phyloP scores from a whole-genome alignment of 2,888 invertebrate genomes.

The Rhamnusium bicolor region DNA sequence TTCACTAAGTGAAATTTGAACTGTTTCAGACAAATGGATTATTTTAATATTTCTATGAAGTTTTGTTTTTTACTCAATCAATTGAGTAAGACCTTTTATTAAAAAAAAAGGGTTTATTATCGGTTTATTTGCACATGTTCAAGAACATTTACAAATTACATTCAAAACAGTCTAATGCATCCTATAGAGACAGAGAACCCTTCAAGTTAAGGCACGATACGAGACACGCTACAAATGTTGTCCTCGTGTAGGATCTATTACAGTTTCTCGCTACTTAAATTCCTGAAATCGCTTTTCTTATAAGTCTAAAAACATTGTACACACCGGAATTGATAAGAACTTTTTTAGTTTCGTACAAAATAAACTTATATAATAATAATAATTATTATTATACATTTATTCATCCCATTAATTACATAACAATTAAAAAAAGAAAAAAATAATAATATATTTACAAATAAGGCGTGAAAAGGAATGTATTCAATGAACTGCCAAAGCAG shows the following conservation, averaged over 20 bases:
- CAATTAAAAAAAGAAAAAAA: too few species aligned
- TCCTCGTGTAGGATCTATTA: neutral
- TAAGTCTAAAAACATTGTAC: neutral
- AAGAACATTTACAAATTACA: constrained; percentile 7
- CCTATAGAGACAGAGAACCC: neutral
- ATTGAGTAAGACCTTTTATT: too few species aligned
- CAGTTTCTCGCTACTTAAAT: neutral
- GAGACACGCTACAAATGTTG: neutral
- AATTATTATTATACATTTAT: too few species aligned
- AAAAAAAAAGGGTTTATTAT: too few species aligned
- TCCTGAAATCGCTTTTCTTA: neutral
- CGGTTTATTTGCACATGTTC: neutral
- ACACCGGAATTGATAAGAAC: too few species aligned
- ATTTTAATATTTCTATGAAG: neutral
- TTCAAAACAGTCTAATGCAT: neutral
- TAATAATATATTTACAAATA: too few species aligned
- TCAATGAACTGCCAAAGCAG: too few species aligned
- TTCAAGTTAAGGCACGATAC: neutral
- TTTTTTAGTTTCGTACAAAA: too few species aligned
- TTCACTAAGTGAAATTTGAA: neutral
- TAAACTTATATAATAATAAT: too few species aligned
- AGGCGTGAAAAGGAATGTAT: too few species aligned
- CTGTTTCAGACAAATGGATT: neutral
- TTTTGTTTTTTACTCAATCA: too few species aligned
- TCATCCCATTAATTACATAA: too few species aligned